Evolutionary conservation across 2,797 vertebrate species (phyloP).

Genomic region (Poliocrania exsul): DNA sequence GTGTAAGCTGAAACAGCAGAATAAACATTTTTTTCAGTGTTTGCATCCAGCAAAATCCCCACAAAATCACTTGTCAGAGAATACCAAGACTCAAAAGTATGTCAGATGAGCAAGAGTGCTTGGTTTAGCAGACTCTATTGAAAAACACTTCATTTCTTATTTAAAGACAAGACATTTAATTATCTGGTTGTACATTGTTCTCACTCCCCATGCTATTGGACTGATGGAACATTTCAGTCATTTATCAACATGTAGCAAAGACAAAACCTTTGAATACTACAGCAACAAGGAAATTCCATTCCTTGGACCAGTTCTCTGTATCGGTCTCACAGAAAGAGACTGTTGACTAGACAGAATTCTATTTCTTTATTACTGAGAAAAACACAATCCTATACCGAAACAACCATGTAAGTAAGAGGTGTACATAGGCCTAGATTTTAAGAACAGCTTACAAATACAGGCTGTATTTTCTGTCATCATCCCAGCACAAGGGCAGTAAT

Average conservation of each 20-base stretch:
- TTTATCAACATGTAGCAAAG: neutral
- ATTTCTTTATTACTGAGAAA: neutral
- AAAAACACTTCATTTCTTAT: neutral
- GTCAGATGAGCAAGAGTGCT: neutral
- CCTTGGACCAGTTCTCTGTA: neutral
- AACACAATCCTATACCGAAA: neutral
- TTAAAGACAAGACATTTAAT: conserved; percentile 31
- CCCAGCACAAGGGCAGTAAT: neutral
- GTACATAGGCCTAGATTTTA: neutral
- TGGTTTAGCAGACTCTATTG: neutral
- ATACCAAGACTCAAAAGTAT: neutral
- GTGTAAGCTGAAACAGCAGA: neutral
- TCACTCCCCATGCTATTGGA: conserved; percentile 2
- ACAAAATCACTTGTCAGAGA: neutral
- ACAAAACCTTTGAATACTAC: neutral
- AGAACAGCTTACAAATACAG: neutral
- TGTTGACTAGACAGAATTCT: neutral
- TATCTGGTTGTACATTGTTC: neutral
- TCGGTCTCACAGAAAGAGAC: neutral
- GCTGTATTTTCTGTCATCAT: neutral
- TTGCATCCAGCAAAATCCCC: neutral
- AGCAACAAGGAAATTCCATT: neutral
- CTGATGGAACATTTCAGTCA: neutral
- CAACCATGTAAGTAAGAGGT: neutral
- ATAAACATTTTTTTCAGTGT: neutral